Percentiles rank a stretch among this genome's conserved stretches.
Evolutionary conservation across 2,888 invertebrate genomes (phyloP).

Genomic region (Andricus quercusramuli): DNA sequence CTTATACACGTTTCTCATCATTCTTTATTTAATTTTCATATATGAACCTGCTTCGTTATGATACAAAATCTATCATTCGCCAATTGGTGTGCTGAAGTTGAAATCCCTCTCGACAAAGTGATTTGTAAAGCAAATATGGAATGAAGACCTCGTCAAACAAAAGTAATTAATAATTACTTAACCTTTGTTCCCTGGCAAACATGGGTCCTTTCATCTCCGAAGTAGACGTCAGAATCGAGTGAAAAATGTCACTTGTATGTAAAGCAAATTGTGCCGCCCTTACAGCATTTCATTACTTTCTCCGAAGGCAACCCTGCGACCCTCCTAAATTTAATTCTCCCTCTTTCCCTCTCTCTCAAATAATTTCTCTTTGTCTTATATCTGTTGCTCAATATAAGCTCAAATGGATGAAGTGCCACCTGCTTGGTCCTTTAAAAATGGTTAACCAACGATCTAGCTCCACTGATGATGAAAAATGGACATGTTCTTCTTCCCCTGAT

Average conservation of each 20-base stretch:
- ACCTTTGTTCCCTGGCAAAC: conserved; percentile 11
- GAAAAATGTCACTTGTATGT: conserved; percentile 68
- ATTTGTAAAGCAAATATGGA: conserved; percentile 27
- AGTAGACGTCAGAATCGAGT: conserved; percentile 51
- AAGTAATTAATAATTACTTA: conserved; percentile 32
- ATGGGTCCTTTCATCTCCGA: conserved; percentile 25
- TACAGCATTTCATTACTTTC: conserved; percentile 65
- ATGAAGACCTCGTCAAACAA: not conserved
- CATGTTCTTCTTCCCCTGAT: conserved; percentile 43
- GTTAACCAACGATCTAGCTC: conserved; percentile 69
- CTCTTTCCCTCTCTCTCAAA: conserved; percentile 39
- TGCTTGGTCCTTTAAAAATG: conserved; percentile 73
- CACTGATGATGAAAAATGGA: conserved; percentile 71
- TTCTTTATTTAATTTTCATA: no score
- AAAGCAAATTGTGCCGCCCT: conserved; percentile 65
- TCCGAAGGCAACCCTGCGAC: conserved; percentile 43
- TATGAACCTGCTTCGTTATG: not conserved
- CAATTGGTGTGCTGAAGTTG: not conserved
- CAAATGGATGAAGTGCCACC: conserved; percentile 60
- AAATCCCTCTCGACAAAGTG: conserved; percentile 6
- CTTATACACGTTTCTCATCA: no score
- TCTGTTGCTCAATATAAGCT: conserved; percentile 52
- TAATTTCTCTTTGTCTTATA: conserved; percentile 48
- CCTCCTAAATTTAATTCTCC: conserved; percentile 64
- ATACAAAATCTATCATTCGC: not conserved